Base-by-base conservation (phyloP, 2,888 invertebrate genomes). In the Drosophila meridiana region DNA sequence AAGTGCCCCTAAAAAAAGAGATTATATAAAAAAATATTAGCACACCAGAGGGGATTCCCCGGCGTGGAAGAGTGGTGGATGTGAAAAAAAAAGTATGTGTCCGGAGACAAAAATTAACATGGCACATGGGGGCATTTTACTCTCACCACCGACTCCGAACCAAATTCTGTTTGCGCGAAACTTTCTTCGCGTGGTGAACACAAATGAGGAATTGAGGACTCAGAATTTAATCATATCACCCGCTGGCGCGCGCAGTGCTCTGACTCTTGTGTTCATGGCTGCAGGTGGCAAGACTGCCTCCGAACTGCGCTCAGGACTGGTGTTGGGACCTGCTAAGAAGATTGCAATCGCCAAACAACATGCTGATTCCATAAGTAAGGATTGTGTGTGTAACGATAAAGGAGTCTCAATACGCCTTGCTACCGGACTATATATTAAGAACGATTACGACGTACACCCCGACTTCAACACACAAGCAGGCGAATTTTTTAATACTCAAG, bases 251-350 rank as follows among this genome's bases (percentile, higher is more conserved):
- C 96, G 96, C 91, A 91, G 96, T 73, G 95, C 96, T 0, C 90
- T 97, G 73, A 95, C 95, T 0, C 94, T 97, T 82, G 93, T 97
- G 1, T 95, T 95, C 62, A 96, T 96, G 92, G 97, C 96, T 0
- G 95, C 96, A 0, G 93, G 94, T 2, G 95, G 95, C 0, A 78
- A 91, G 38, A 83, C 78, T 6, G 86, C 86, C 0, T 67, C 62
- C 0, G 90, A 90, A 58, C 40, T 90, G 20, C 74, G 87, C 7
- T 61, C 58, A 0, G 78, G 72, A 1, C 63, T 90, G 5, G 45
- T 78, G 6, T 56, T 90, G 34, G 63, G 83, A 0, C 59, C 55
- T 1, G 74, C 85, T 4, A 68, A 79, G 20, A 80, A 82, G 28
- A 40, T 69, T 1, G 66, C 62, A 8, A 78, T 91, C 7, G 88